Base-by-base conservation (phyloP, 1,140 invertebrate species). In the Leptinotarsa undecemlineata region DNA sequence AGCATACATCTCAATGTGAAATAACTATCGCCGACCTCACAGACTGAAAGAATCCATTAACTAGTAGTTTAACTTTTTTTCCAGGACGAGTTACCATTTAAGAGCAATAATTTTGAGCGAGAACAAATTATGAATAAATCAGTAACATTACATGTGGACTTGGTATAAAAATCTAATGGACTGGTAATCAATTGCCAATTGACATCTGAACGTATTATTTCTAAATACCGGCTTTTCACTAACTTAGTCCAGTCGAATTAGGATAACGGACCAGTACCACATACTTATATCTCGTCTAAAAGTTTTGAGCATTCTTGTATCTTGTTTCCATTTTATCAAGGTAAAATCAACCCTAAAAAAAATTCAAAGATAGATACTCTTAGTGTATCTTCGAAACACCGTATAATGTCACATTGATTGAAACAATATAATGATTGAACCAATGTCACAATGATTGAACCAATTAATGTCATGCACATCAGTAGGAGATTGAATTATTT, bases 101-200 rank as follows among this genome's bases (percentile, higher is more conserved):
- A 57, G n/a, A 57, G 51, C n/a, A 57, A 19, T 57, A 15, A 57
- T 57, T 57, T 57, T 19, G 15, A 57, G 51, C 51, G 51, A 57
- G 51, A 17, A 57, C 51, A 57, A 57, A 57, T 57, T 57, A 57
- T 57, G 51, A 57, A 57, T 57, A 57, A 17, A 57, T 57, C 15
- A 57, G 51, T 57, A 17, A 19, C n/a, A 57, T 57, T 57, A 17
- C 51, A 19, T 17, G 51, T 57, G 15, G 51, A n/a, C 51, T 57
- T n/a, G 51, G 1, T 3, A 57, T 17, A 57, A 57, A 57, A 57
- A 57, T 15, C 51, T 19, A 57, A 19, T 17, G 51, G 51, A 57
- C 51, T 42, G 17, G 51, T 19, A 57, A 57, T 57, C 51, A 57
- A 57, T 57, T 57, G n/a, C 6, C 15, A 57, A 57, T 57, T 57